Percentiles rank a stretch among this genome's conserved stretches.
Conservation (phyloP, 2,797 vertebrate species). For the Enteromius treurensis region DNA sequence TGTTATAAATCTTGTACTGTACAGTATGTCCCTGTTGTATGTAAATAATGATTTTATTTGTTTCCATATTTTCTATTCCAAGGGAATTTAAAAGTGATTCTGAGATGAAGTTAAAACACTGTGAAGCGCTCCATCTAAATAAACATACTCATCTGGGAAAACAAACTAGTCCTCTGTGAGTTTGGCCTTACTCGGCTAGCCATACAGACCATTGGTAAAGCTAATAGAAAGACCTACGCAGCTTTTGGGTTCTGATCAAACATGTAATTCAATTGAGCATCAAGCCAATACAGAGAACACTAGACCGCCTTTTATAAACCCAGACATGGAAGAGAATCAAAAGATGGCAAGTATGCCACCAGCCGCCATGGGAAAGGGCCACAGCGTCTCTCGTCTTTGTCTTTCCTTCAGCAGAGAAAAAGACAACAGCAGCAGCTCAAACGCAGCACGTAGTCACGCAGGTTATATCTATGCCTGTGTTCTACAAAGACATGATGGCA, state of each 20-base stretch:
- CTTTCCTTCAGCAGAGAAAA: constrained; percentile 69
- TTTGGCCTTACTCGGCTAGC: neutral
- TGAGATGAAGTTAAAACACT: neutral
- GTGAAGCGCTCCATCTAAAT: neutral
- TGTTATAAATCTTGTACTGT: neutral
- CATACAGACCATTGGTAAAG: neutral
- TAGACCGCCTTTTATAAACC: constrained; percentile 39
- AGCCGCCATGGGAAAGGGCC: constrained; percentile 62
- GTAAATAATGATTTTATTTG: neutral
- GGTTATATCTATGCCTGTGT: constrained; percentile 71
- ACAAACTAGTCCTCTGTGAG: neutral
- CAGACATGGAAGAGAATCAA: constrained; percentile 33
- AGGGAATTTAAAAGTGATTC: constrained; percentile 9
- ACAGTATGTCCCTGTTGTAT: neutral
- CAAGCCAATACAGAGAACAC: constrained; percentile 42
- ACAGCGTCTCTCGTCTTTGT: constrained; percentile 63
- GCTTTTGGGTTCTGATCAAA: neutral
- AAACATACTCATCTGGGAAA: neutral
- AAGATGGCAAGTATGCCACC: constrained; percentile 57
- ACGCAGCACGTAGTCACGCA: constrained; percentile 66
- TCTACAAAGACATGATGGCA: constrained; percentile 80
- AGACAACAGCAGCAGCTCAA: constrained; percentile 66
- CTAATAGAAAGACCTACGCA: neutral
- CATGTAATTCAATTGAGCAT: neutral
- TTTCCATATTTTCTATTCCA: neutral